Evolutionary conservation across 2,888 invertebrate species (phyloP).

Genomic region (Machimus rusticus): DNA sequence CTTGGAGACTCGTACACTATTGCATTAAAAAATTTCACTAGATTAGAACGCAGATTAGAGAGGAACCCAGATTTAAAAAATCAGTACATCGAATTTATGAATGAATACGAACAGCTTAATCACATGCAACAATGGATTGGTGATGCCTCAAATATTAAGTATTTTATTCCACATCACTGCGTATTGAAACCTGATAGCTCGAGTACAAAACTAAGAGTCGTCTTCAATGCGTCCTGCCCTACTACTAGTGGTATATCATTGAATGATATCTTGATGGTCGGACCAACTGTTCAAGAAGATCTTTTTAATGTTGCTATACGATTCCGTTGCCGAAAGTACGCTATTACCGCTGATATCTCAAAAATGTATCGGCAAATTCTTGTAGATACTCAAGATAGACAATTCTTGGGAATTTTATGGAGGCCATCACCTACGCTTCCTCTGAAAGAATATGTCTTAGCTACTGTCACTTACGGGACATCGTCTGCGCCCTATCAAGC

Average conservation of each 20-base stretch:
- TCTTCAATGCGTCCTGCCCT: not conserved
- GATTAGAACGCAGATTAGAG: constrained; percentile 43
- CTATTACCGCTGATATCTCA: not conserved
- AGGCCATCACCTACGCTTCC: not conserved
- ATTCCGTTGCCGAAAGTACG: not conserved
- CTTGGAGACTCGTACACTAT: not conserved
- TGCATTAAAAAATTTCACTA: not conserved
- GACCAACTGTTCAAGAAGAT: not conserved
- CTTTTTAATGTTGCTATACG: not conserved
- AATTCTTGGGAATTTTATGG: not conserved
- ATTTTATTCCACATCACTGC: not conserved
- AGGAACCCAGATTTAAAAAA: constrained; percentile 32
- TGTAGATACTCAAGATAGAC: not conserved
- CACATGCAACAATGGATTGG: constrained; percentile 55
- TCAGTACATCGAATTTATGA: constrained; percentile 46
- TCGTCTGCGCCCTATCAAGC: not conserved
- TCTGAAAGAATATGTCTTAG: not conserved
- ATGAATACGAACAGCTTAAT: constrained; percentile 57
- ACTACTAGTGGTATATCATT: not conserved
- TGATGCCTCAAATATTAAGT: not conserved
- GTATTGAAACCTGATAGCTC: not conserved
- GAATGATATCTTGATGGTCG: not conserved
- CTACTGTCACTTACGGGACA: not conserved
- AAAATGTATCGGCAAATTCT: not conserved
- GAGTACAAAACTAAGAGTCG: not conserved